These are phyloP conservation scores for Drosophila equinoxialis DNA, from an alignment of 1,140 invertebrate species.

Conservation along the genomic window DNA sequence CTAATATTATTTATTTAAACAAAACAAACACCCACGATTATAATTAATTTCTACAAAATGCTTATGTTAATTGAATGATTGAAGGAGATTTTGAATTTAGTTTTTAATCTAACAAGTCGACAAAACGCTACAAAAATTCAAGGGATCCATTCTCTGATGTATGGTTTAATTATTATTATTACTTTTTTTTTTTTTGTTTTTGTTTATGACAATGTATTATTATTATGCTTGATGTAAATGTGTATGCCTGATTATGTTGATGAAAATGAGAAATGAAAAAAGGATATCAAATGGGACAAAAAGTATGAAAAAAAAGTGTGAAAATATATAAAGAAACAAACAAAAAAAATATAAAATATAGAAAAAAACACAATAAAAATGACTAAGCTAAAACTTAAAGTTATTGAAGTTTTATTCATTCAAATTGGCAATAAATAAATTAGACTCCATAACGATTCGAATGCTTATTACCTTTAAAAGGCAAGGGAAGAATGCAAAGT, in stretches of 20 bases:
- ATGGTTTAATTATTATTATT: not conserved
- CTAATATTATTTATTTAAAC: constrained; percentile 58
- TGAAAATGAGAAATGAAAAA: constrained; percentile 16
- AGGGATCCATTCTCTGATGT: not conserved
- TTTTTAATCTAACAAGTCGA: constrained; percentile 3
- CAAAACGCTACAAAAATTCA: constrained; percentile 6
- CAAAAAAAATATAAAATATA: constrained; percentile 42
- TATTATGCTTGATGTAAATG: constrained; percentile 7
- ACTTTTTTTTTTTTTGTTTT: constrained; percentile 7
- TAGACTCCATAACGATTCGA: too few relatives aligned
- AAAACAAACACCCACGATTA: constrained; percentile 36
- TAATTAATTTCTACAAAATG: constrained; percentile 26
- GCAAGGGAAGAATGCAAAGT: not conserved
- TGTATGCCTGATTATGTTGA: constrained; percentile 71
- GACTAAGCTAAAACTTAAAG: constrained; percentile 63
- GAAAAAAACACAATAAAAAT: constrained; percentile 66
- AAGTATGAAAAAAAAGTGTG: constrained; percentile 60
- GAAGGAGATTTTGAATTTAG: constrained; percentile 19
- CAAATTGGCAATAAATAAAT: not conserved
- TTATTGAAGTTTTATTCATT: not conserved
- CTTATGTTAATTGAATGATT: constrained; percentile 38
- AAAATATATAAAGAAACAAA: constrained; percentile 54
- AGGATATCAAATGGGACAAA: constrained; percentile 27
- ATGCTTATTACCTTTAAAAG: not conserved
- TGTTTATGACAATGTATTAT: constrained; percentile 21